phyloP scores from a whole-genome alignment of 2,888 invertebrate species.

The Synanthedon tipuliformis region DNA sequence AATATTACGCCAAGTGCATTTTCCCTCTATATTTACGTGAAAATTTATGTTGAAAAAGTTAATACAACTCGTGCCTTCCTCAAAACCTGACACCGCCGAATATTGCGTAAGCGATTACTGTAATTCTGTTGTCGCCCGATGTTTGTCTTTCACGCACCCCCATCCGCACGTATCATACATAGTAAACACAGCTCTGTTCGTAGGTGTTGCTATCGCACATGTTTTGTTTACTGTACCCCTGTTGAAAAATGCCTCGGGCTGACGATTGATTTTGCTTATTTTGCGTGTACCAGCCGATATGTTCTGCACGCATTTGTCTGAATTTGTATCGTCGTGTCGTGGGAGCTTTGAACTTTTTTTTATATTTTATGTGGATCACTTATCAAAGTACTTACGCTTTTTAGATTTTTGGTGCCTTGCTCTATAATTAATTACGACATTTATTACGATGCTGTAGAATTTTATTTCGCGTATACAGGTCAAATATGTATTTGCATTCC shows the following conservation, averaged over 20 bases:
- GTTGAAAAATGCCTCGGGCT: constrained; percentile 6
- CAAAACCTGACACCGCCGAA: background rate
- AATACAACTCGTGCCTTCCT: no score
- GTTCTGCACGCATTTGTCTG: background rate
- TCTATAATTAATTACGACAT: no score
- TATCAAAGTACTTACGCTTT: no score
- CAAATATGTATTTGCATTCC: no score
- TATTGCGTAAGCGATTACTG: background rate
- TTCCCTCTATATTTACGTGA: no score
- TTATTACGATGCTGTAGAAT: no score
- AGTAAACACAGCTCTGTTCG: background rate
- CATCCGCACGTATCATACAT: background rate
- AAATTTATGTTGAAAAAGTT: no score
- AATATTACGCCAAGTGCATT: no score
- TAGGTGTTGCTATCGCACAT: constrained; percentile 1
- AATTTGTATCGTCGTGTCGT: background rate
- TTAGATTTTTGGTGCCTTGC: no score
- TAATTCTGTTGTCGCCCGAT: constrained; percentile 7
- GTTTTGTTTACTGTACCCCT: constrained; percentile 6
- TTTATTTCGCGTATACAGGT: no score
- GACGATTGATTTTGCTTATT: constrained; percentile 4
- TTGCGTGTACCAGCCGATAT: constrained; percentile 1
- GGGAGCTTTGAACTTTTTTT: no score
- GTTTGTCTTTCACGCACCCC: constrained; percentile 1
- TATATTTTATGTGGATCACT: no score